Evolutionary conservation across 2,113 vertebrate species (phyloP), one percentile per base, ranked within the genome.

Genomic region (Mobula hypostoma): DNA sequence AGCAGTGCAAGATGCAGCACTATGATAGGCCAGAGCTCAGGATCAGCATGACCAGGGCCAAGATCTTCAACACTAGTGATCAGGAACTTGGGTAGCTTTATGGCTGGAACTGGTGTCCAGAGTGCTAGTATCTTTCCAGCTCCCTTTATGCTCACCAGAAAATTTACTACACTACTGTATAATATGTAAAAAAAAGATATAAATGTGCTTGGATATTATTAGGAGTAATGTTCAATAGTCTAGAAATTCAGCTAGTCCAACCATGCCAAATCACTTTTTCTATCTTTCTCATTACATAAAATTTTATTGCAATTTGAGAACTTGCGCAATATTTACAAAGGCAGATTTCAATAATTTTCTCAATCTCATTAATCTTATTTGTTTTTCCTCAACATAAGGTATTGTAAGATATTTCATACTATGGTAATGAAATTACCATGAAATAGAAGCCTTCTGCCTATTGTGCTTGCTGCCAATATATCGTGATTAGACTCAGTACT

Each of bases 401-500:
- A 66, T 90, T 66, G 61, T 90, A 58, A 90, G 85, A 68, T 90
- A 32, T 66, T 85, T 32, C 61, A 32, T 66, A n/a, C 21, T 3
- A 17, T 32, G 85, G 85, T 32, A 29, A 32, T 66, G 21, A 24
- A 76, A 74, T 76, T 74, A 56, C 90, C 90, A 93, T 36, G 56
- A 74, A 74, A 32, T 88, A 93, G 21, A 93, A 27, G 40, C 91
- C 91, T 74, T 93, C 91, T 93, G 36, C 21, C 24, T 76, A 70
- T 27, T 0, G 19, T 15, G 40, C 24, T 70, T 27, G 40, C 91
- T 72, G 32, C n/a, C 32, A 40, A 70, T 40, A 72, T 14, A 70
- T 40, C 2, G 21, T 58, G 32, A 70, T 17, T 19, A 5, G 32
- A 70, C 63, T 15, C 87, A 19, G 15, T 36, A 32, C 29, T 8